Evolutionary conservation across 2,888 invertebrate species (phyloP).

Genomic region (Drosophila eohydei): DNA sequence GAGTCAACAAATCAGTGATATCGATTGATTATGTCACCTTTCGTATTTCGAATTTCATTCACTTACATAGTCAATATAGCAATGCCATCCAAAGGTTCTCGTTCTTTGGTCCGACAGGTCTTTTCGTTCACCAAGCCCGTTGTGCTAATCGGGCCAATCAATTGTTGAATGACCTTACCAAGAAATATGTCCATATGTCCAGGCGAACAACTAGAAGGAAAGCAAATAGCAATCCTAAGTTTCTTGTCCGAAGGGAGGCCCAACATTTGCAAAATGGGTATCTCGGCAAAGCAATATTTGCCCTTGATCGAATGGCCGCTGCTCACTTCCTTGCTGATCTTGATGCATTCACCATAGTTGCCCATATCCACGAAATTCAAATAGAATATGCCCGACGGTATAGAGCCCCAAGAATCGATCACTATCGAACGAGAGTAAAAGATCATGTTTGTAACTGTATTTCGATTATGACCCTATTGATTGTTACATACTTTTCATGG

Average conservation of each 20-base stretch:
- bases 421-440: slow-evolving; percentile 67
- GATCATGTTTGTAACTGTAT: background rate
- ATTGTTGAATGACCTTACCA: slow-evolving; percentile 20
- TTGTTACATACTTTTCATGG: slow-evolving; percentile 32
- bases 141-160: slow-evolving; percentile 17
- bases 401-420: slow-evolving; percentile 84
- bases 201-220: slow-evolving; percentile 66
- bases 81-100: slow-evolving; percentile 42
- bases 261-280: slow-evolving; percentile 19
- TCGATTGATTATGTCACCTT: background rate
- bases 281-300: slow-evolving; percentile 53
- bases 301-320: slow-evolving; percentile 30
- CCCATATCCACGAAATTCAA: slow-evolving; percentile 82
- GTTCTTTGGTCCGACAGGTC: slow-evolving; percentile 11
- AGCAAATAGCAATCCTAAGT: slow-evolving; percentile 68
- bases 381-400: slow-evolving; percentile 83
- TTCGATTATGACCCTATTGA: accelerated
- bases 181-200: slow-evolving; percentile 51
- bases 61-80: slow-evolving; percentile 77
- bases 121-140: slow-evolving; percentile 18
- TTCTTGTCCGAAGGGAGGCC: background rate
- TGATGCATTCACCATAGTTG: slow-evolving; percentile 83
- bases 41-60: background rate
- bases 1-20: background rate
- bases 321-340: slow-evolving; percentile 38